These are phyloP conservation scores for Himalopsyche kuldschensis DNA, from an alignment of 2,888 invertebrate genomes.

Conservation along the genomic window DNA sequence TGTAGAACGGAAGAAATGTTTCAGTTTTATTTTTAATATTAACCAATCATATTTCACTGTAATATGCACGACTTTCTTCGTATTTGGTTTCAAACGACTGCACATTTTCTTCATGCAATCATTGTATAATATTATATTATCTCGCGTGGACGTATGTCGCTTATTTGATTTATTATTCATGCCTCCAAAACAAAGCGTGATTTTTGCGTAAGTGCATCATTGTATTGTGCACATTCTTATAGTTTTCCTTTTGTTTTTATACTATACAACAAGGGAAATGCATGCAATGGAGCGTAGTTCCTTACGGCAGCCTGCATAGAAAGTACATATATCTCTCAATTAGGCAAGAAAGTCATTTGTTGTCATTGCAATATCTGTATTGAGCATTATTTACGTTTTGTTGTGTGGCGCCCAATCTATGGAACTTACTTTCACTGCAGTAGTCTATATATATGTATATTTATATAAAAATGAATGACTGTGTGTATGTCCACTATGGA, in stretches of 20 bases:
- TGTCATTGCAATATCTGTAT: neutral
- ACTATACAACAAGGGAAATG: neutral
- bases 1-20: too few species aligned
- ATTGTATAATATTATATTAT: neutral
- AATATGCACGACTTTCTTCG: too few species aligned
- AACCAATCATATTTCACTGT: too few species aligned
- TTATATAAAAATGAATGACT: too few species aligned
- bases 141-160: neutral
- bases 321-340: constrained; percentile 12
- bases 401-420: neutral
- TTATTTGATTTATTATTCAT: neutral
- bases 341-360: constrained; percentile 16
- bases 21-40: too few species aligned
- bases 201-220: neutral
- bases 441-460: neutral
- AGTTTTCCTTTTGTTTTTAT: neutral
- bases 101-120: too few species aligned
- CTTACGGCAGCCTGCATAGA: neutral
- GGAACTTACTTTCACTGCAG: neutral
- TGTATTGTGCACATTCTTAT: neutral
- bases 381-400: constrained; percentile 4
- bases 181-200: neutral
- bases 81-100: too few species aligned
- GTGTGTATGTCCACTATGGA: too few species aligned
- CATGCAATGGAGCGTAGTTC: constrained; percentile 4